A percentile compares a stretch with the other conserved stretches of the same genome.
Evolutionary conservation across 37 sponge, comb jelly and placozoan species (phyloP).

Genomic region (Corticium candelabrum): DNA sequence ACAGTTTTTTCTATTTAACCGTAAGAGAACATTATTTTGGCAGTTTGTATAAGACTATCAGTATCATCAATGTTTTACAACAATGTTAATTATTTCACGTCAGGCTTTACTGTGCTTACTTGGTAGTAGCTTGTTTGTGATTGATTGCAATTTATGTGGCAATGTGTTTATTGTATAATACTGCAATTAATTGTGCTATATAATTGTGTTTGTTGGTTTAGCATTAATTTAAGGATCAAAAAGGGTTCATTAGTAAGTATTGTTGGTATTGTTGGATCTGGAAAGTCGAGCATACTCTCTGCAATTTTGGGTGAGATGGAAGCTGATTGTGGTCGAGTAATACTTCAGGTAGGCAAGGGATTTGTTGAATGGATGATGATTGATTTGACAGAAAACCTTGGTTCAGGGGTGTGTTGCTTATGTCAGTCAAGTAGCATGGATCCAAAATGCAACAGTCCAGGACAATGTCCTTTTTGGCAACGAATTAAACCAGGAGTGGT

Average conservation of each 20-base stretch:
- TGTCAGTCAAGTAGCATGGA: slow-evolving; percentile 78
- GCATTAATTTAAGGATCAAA: slow-evolving; percentile 45
- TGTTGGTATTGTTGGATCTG: slow-evolving; percentile 82
- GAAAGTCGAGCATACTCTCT: slow-evolving; percentile 69
- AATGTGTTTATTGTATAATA: too few species aligned
- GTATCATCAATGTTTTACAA: too few species aligned
- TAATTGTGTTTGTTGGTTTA: too few species aligned
- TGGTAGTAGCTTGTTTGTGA: too few species aligned
- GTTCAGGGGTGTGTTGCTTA: slow-evolving; percentile 62
- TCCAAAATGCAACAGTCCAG: slow-evolving; percentile 65
- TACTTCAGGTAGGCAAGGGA: slow-evolving; percentile 20
- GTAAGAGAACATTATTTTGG: too few species aligned
- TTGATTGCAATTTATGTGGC: too few species aligned
- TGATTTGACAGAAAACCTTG: not conserved
- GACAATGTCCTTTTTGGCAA: slow-evolving; percentile 73
- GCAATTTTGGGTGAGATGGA: slow-evolving; percentile 82
- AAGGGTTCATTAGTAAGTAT: slow-evolving; percentile 58
- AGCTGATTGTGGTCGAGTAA: slow-evolving; percentile 42
- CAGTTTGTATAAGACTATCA: too few species aligned
- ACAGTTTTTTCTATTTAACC: too few species aligned
- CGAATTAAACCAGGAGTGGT: slow-evolving; percentile 14
- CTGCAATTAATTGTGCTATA: too few species aligned
- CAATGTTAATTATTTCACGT: too few species aligned
- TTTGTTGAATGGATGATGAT: not conserved
- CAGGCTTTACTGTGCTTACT: too few species aligned